Conservation (phyloP, 2,113 vertebrate species). For the Pampusana beccarii region DNA sequence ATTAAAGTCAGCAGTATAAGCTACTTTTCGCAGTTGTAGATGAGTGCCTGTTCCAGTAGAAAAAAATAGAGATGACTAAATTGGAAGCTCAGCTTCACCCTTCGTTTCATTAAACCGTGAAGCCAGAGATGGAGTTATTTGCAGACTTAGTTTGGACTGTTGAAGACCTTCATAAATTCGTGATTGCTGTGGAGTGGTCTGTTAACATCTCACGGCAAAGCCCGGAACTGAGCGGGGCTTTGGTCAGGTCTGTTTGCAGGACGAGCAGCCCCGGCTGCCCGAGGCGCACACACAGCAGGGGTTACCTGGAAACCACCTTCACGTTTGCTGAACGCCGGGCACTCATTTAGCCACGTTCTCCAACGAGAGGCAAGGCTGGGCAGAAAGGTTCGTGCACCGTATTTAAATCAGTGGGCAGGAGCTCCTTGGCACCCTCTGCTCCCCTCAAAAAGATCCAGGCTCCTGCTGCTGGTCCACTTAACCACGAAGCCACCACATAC, state of each 20-base stretch:
- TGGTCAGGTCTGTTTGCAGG: not conserved
- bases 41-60: not conserved
- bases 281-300: rapidly evolving
- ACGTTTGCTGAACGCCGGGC: rapidly evolving
- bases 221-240: not conserved
- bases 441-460: not conserved
- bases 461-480: rapidly evolving
- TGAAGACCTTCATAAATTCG: not conserved
- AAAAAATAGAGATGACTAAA: not conserved
- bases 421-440: not conserved
- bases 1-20: not conserved
- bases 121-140: slow-evolving; percentile 7
- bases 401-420: not conserved
- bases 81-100: not conserved
- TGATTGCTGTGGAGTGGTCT: not conserved
- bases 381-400: rapidly evolving
- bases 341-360: not conserved
- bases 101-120: slow-evolving; percentile 11
- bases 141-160: not conserved
- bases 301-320: not conserved
- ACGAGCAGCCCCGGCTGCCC: not conserved
- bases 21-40: not conserved
- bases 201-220: not conserved
- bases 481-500: not conserved
- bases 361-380: not conserved